These are phyloP conservation scores for Acanthacorydalis orientalis DNA, from an alignment of 2,888 invertebrate species.

Conservation along the genomic window DNA sequence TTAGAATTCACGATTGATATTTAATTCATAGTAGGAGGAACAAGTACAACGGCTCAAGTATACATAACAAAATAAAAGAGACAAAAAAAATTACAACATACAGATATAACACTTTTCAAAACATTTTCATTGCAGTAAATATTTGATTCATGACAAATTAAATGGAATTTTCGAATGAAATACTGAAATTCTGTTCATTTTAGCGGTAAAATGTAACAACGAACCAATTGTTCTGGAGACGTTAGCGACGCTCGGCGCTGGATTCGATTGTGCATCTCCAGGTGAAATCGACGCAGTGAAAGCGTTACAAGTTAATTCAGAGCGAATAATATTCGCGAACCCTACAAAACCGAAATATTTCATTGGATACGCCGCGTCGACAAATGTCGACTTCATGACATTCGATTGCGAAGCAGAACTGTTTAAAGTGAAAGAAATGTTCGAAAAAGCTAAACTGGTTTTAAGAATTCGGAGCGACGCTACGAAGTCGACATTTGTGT, in stretches of 20 bases:
- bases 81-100: no score
- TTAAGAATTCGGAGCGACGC: conserved; percentile 25
- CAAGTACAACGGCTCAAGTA: no score
- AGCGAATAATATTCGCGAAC: conserved; percentile 31
- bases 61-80: no score
- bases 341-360: conserved; percentile 31
- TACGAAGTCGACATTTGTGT: conserved; percentile 17
- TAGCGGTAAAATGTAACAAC: conserved; percentile 11
- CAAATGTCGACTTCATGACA: conserved; percentile 27
- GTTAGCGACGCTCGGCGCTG: conserved; percentile 29
- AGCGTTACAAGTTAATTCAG: conserved; percentile 22
- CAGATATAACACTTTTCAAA: no score
- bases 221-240: conserved; percentile 11
- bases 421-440: conserved; percentile 20
- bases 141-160: no score
- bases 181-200: no score
- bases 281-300: conserved; percentile 28
- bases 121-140: no score
- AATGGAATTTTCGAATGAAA: no score
- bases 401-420: conserved; percentile 33
- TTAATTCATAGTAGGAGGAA: no score
- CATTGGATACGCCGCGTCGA: conserved; percentile 24
- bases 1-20: no score
- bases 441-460: conserved; percentile 16
- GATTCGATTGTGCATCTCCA: conserved; percentile 36